Conservation (phyloP, 1,140 invertebrate genomes). For the Aphelinus atriplicis region DNA sequence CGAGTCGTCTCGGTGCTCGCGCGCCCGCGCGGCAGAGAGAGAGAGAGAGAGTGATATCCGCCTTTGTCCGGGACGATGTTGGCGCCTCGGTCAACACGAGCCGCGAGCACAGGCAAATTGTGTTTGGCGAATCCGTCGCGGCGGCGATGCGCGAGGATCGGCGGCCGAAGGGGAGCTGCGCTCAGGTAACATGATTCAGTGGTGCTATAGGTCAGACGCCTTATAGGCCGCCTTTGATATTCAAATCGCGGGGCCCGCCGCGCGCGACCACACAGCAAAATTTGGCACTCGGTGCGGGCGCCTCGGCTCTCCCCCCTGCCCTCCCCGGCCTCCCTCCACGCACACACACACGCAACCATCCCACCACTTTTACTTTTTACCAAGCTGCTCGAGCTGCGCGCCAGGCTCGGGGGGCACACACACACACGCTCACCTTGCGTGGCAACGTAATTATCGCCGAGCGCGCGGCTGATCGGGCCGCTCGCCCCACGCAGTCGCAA, state of each 20-base stretch:
- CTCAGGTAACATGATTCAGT: conserved; percentile 67
- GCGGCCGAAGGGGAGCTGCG: conserved; percentile 20
- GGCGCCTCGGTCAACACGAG: conserved; percentile 57
- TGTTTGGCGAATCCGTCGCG: conserved; percentile 58
- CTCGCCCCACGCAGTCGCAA: no score
- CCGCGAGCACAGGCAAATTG: conserved; percentile 54
- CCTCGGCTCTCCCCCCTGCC: not conserved
- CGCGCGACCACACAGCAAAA: conserved; percentile 55
- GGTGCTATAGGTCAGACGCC: conserved; percentile 65
- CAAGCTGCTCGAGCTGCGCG: conserved; percentile 33
- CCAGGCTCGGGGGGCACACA: not conserved
- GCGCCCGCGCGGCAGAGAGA: no score
- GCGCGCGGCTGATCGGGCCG: conserved; percentile 3
- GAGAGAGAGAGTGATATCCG: conserved; percentile 28
- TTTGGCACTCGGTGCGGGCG: conserved; percentile 50
- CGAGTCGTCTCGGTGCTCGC: no score
- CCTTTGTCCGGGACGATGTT: conserved; percentile 56
- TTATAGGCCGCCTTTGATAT: conserved; percentile 66
- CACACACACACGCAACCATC: not conserved
- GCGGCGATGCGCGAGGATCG: not conserved
- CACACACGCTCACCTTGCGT: conserved; percentile 24
- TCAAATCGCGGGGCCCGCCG: conserved; percentile 57
- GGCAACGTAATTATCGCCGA: conserved; percentile 39
- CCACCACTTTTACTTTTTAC: conserved; percentile 34
- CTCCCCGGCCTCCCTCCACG: conserved; percentile 38